phyloP scores from a whole-genome alignment of 2,113 vertebrate genomes.

The Cephalopterus ornatus region DNA sequence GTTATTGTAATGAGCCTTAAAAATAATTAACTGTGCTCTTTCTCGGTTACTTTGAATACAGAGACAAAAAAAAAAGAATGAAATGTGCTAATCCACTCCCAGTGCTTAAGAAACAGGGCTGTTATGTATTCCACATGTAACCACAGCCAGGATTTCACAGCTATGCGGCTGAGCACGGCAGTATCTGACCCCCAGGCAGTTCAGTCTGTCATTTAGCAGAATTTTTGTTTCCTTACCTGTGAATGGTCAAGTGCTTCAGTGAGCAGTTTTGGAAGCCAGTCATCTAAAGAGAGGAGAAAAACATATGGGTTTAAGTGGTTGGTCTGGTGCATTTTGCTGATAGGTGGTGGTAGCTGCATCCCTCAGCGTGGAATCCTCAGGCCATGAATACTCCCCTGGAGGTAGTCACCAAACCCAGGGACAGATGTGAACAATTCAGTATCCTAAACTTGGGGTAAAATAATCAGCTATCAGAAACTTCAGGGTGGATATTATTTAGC shows the following conservation, averaged over 20 bases:
- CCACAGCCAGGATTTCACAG: not conserved
- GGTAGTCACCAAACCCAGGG: not conserved
- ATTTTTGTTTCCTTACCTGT: not conserved
- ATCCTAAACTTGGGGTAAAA: not conserved
- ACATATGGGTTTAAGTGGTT: not conserved
- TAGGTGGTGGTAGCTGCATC: not conserved
- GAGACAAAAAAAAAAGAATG: not conserved
- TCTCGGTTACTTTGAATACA: not conserved
- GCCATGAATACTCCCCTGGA: not conserved
- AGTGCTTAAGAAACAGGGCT: not conserved
- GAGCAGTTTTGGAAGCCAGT: not conserved
- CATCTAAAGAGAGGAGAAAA: not conserved
- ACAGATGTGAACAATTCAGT: not conserved
- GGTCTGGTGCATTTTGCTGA: not conserved
- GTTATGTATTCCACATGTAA: not conserved
- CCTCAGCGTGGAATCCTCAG: not conserved
- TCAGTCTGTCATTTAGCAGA: not conserved
- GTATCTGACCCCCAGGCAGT: not conserved
- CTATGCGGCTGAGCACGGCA: not conserved
- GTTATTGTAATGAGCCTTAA: slow-evolving; percentile 19
- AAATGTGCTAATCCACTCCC: not conserved
- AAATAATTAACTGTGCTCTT: slow-evolving; percentile 2
- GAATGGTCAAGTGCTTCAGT: not conserved
- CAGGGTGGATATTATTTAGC: not conserved
- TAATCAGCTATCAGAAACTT: not conserved